Conservation (phyloP, 2,113 vertebrate genomes). For the Callaeas wilsoni region DNA sequence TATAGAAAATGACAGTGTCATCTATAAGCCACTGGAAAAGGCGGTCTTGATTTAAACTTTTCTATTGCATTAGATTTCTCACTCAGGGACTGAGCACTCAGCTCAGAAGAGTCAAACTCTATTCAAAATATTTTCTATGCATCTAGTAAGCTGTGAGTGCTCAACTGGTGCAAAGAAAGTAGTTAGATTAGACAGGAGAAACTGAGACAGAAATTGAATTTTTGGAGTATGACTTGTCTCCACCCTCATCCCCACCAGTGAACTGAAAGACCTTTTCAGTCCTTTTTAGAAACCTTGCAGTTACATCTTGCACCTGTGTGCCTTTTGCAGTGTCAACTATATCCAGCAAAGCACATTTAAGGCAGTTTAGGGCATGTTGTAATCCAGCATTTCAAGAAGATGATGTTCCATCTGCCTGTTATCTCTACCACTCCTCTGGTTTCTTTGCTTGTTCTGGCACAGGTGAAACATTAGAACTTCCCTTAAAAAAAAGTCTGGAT, state of each 20-base stretch:
- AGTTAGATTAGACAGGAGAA: not conserved
- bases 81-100: not conserved
- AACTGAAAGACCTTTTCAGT: not conserved
- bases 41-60: rapidly evolving
- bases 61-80: not conserved
- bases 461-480: not conserved
- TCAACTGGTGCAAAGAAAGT: not conserved
- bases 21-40: not conserved
- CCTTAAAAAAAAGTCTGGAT: not conserved
- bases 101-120: not conserved
- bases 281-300: not conserved
- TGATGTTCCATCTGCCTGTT: not conserved
- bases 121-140: not conserved
- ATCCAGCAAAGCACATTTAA: not conserved
- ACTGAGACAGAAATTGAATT: not conserved
- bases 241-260: too few species aligned
- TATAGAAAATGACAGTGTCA: not conserved
- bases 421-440: not conserved
- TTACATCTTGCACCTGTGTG: not conserved
- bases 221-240: not conserved
- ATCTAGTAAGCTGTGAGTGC: not conserved
- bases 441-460: not conserved
- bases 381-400: not conserved
- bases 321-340: not conserved
- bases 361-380: not conserved